phyloP scores from a whole-genome alignment of 2,113 vertebrate genomes.

The Pomatostomus ruficeps region DNA sequence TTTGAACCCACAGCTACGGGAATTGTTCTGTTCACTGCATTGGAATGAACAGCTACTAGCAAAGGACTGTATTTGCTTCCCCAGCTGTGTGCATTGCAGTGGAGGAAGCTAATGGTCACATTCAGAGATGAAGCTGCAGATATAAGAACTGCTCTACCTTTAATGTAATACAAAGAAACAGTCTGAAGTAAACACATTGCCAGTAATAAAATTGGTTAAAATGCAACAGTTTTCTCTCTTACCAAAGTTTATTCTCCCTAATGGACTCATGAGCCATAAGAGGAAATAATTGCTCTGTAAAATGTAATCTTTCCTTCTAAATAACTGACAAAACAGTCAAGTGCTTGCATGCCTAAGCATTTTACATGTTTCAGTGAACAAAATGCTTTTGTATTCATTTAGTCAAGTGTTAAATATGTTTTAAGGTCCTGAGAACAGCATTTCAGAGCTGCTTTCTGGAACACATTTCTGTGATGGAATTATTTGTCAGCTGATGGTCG shows the following conservation, averaged over 20 bases:
- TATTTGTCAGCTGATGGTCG: conserved; percentile 37
- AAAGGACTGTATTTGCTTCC: background rate
- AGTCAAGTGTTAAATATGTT: conserved; percentile 61
- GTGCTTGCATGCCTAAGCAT: conserved; percentile 45
- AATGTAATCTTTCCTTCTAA: conserved; percentile 27
- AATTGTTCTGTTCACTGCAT: background rate
- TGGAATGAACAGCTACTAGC: background rate
- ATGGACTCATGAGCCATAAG: background rate
- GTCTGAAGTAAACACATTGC: background rate
- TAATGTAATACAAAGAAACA: background rate
- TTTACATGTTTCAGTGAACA: conserved; percentile 50
- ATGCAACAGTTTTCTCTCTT: background rate
- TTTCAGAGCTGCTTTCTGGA: conserved; percentile 39
- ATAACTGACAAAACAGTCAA: background rate
- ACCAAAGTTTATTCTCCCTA: background rate
- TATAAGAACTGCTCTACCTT: background rate
- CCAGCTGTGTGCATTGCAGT: background rate
- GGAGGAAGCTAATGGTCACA: background rate
- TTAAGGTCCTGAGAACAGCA: conserved; percentile 39
- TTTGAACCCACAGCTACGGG: background rate
- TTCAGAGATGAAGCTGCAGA: background rate
- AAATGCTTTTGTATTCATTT: conserved; percentile 59
- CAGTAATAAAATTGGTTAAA: background rate
- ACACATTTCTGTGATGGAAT: conserved; percentile 50
- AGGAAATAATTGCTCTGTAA: conserved; percentile 4